These are phyloP conservation scores for Pelecanoides urinatrix DNA, from an alignment of 2,113 vertebrate genomes.

Conservation along the genomic window DNA sequence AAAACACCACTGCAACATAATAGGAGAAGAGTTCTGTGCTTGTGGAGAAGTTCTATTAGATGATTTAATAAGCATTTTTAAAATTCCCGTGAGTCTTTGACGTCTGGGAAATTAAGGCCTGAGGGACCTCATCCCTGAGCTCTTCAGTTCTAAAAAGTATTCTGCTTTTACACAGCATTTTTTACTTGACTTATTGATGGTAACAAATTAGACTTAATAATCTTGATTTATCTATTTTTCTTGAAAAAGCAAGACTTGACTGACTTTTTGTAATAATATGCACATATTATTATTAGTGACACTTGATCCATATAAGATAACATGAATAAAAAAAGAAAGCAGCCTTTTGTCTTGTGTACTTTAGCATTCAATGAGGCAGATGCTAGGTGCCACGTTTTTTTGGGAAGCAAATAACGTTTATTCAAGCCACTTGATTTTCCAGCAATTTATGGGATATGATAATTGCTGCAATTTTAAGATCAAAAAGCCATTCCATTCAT, in stretches of 20 bases:
- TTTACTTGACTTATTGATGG: slow-evolving; percentile 5
- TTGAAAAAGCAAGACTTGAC: not conserved
- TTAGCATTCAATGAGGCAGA: slow-evolving; percentile 34
- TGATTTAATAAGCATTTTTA: not conserved
- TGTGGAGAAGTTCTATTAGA: not conserved
- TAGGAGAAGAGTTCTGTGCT: not conserved
- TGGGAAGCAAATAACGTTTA: slow-evolving; percentile 50
- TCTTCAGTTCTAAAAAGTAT: not conserved
- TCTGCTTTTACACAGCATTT: not conserved
- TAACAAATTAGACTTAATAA: slow-evolving; percentile 25
- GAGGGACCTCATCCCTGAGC: not conserved
- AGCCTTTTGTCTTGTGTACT: not conserved
- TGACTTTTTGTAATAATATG: not conserved
- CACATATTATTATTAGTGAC: slow-evolving; percentile 31
- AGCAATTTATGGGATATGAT: slow-evolving; percentile 54
- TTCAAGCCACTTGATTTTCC: slow-evolving; percentile 70
- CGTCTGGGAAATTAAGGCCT: not conserved
- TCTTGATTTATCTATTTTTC: not conserved
- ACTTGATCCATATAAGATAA: slow-evolving; percentile 38
- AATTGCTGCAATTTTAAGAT: slow-evolving; percentile 70
- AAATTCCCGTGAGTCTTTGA: not conserved
- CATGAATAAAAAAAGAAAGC: not conserved
- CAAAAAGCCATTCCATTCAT: slow-evolving; percentile 33
- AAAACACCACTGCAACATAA: not conserved
- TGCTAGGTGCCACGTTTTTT: not conserved